A percentile compares a stretch with the other conserved stretches of the same genome.
These are phyloP conservation scores for Spinus pinus DNA, from an alignment of 2,797 vertebrate genomes.

Conservation along the genomic window DNA sequence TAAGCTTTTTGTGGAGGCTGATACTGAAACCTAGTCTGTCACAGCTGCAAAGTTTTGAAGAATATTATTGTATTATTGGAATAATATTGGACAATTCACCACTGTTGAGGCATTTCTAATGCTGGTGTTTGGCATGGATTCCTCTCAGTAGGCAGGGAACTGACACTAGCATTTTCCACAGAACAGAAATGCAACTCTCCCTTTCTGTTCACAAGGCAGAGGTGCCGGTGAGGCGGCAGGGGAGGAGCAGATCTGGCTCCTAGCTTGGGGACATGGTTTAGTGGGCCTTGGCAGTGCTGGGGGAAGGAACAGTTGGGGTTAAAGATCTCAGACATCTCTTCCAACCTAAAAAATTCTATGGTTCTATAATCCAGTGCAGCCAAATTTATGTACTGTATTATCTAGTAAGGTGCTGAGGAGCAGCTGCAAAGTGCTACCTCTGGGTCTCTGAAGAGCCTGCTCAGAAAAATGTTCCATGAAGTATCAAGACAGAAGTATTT, in stretches of 20 bases:
- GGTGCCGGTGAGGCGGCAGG: rapidly evolving
- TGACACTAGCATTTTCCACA: neutral
- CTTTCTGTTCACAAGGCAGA: neutral
- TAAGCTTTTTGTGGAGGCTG: rapidly evolving
- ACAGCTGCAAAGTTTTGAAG: neutral
- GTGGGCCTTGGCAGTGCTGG: neutral
- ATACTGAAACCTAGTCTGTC: neutral
- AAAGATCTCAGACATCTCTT: neutral
- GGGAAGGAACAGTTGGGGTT: neutral
- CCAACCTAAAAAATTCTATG: neutral
- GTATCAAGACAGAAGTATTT: neutral
- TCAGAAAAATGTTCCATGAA: neutral
- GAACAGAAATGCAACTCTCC: neutral
- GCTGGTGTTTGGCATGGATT: neutral
- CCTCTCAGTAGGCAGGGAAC: neutral
- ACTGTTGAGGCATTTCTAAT: neutral
- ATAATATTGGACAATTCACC: neutral
- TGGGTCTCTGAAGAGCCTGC: neutral
- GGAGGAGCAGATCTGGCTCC: neutral
- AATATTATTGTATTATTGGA: neutral
- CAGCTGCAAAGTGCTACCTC: neutral
- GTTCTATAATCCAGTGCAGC: neutral
- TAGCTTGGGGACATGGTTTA: neutral
- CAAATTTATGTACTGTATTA: neutral
- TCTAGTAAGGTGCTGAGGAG: neutral